These are phyloP conservation scores for Anorthoa munda DNA, from an alignment of 2,888 invertebrate species.

Conservation along the genomic window DNA sequence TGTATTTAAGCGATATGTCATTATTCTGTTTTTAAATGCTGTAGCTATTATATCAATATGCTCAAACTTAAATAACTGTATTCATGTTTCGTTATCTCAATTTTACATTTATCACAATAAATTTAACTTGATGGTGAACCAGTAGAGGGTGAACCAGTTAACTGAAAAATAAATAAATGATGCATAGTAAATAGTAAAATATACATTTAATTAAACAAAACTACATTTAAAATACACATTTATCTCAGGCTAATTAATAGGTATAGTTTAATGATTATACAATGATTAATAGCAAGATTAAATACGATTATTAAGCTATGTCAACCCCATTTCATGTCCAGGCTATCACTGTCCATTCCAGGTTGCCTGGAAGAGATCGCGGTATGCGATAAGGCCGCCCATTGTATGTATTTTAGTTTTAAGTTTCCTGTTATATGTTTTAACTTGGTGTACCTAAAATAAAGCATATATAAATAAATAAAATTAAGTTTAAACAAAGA, in stretches of 20 bases:
- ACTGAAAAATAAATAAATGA: not conserved
- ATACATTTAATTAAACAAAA: constrained; percentile 3
- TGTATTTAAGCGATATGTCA: constrained; percentile 8
- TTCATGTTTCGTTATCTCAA: not conserved
- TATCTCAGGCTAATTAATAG: not conserved
- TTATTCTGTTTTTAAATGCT: constrained; percentile 11
- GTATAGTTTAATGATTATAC: not conserved
- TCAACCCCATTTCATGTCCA: no score
- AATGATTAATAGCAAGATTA: not conserved
- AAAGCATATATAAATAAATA: no score
- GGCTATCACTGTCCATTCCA: no score
- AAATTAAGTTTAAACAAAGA: no score
- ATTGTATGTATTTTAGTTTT: no score
- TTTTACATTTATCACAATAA: no score
- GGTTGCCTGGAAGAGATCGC: no score
- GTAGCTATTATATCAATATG: constrained; percentile 7
- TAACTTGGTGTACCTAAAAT: no score
- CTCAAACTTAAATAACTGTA: not conserved
- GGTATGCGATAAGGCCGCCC: no score
- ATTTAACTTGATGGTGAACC: not conserved
- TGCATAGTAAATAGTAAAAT: not conserved
- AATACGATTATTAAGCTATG: not conserved
- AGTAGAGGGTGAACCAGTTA: not conserved
- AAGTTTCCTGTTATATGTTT: no score
- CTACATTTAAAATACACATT: constrained; percentile 1